phyloP scores from a whole-genome alignment of 2,888 invertebrate species.

The Ormyrus thymus region DNA sequence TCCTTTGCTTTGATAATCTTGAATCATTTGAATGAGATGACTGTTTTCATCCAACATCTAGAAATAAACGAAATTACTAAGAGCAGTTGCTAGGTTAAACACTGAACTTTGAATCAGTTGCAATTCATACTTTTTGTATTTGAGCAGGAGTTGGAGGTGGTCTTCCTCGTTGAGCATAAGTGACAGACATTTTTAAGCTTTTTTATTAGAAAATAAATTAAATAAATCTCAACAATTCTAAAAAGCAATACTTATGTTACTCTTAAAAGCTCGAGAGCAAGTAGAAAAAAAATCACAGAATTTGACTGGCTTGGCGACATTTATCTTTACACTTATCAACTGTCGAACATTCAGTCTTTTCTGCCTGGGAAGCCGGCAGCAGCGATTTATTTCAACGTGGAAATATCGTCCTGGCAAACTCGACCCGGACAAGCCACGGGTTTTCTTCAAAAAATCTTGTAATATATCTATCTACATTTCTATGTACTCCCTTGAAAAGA shows the following conservation, averaged over 20 bases:
- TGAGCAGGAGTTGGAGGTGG: constrained; percentile 88
- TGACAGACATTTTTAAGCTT: constrained; percentile 80
- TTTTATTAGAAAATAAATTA: neutral
- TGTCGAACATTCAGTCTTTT: neutral
- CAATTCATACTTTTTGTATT: constrained; percentile 82
- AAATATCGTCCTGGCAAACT: constrained; percentile 16
- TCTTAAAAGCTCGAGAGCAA: constrained; percentile 9
- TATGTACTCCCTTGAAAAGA: constrained; percentile 35
- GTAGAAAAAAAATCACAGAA: constrained; percentile 47
- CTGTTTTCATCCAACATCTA: constrained; percentile 98
- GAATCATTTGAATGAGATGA: constrained; percentile 96
- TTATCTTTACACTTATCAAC: constrained; percentile 24
- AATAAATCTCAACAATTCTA: constrained; percentile 7
- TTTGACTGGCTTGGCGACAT: constrained; percentile 41
- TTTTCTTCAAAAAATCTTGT: constrained; percentile 54
- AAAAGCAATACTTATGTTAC: constrained; percentile 13
- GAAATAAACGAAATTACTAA: constrained; percentile 44
- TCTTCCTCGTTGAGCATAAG: constrained; percentile 84
- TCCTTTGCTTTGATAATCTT: constrained; percentile 97
- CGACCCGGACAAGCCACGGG: constrained; percentile 16
- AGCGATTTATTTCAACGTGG: neutral
- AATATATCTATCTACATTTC: constrained; percentile 56
- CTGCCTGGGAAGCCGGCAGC: neutral
- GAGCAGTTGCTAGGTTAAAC: constrained; percentile 33
- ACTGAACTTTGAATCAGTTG: neutral